These are phyloP conservation scores for Mellilla xanthometata DNA, from an alignment of 2,888 invertebrate species.

Conservation along the genomic window DNA sequence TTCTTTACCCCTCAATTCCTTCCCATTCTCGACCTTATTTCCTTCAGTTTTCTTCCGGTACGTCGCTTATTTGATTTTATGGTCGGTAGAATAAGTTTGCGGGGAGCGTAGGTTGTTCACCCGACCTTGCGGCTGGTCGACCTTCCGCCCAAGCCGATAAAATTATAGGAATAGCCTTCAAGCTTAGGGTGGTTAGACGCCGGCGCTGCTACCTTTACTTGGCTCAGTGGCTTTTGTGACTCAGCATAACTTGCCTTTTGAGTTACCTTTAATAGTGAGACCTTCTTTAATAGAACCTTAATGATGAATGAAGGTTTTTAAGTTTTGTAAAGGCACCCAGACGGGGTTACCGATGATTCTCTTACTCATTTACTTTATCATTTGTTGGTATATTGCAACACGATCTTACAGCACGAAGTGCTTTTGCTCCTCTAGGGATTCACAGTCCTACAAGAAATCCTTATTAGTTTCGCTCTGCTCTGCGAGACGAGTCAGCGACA, in stretches of 20 bases:
- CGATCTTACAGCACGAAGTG: too few relatives aligned
- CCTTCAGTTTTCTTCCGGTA: conserved; percentile 7
- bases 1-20: conserved; percentile 1
- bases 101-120: conserved; percentile 33
- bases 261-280: conserved; percentile 1
- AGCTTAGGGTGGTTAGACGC: conserved; percentile 11
- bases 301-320: too few relatives aligned
- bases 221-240: too few relatives aligned
- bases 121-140: conserved; percentile 35
- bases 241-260: background rate
- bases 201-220: background rate
- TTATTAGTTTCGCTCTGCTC: too few relatives aligned
- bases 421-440: too few relatives aligned
- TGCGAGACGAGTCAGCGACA: too few relatives aligned
- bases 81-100: conserved; percentile 17
- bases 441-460: too few relatives aligned
- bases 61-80: conserved; percentile 7
- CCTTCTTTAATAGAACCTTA: too few relatives aligned
- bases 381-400: too few relatives aligned
- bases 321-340: too few relatives aligned
- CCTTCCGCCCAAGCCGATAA: conserved; percentile 24
- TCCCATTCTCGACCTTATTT: conserved; percentile 2
- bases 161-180: conserved; percentile 28
- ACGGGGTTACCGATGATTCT: too few relatives aligned
- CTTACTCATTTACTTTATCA: too few relatives aligned